Evolutionary conservation across 1,140 invertebrate genomes (phyloP).

Genomic region (Druon quercuslanigerum): DNA sequence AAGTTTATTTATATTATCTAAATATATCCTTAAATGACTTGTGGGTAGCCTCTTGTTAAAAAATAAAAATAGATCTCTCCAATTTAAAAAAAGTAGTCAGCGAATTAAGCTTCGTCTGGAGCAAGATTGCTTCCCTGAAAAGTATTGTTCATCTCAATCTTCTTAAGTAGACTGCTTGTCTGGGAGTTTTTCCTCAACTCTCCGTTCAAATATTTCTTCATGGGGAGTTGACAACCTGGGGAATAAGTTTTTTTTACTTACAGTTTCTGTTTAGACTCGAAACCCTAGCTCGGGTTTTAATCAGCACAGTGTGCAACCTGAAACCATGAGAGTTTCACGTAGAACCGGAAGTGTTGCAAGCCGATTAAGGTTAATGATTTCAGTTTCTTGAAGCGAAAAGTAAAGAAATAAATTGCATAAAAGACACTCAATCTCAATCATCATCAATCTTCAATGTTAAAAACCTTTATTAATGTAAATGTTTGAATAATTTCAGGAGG

Average conservation of each 20-base stretch:
- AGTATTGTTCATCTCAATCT: neutral
- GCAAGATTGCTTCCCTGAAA: too few relatives aligned
- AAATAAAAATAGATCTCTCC: too few relatives aligned
- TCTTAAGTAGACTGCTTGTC: neutral
- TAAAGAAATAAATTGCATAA: neutral
- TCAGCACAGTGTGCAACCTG: constrained; percentile 14
- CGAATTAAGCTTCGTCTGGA: too few relatives aligned
- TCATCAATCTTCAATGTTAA: neutral
- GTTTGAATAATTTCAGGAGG: too few relatives aligned
- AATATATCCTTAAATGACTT: too few relatives aligned
- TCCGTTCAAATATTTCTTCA: constrained; percentile 1
- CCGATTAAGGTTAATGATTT: constrained; percentile 29
- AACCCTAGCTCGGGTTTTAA: constrained; percentile 12
- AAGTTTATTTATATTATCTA: too few relatives aligned
- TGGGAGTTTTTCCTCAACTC: neutral
- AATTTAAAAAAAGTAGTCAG: too few relatives aligned
- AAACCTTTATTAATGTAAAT: neutral
- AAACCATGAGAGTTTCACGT: constrained; percentile 31
- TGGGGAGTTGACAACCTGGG: constrained; percentile 1
- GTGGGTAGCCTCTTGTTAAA: too few relatives aligned
- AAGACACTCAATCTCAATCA: too few relatives aligned
- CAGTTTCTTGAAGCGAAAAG: constrained; percentile 11
- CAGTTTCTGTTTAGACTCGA: neutral
- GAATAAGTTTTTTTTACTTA: constrained; percentile 1
- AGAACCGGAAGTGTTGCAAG: constrained; percentile 34